Conservation (phyloP, 30 jellyfish, hydroid and myxozoan genomes). For the Aurelia sp. region DNA sequence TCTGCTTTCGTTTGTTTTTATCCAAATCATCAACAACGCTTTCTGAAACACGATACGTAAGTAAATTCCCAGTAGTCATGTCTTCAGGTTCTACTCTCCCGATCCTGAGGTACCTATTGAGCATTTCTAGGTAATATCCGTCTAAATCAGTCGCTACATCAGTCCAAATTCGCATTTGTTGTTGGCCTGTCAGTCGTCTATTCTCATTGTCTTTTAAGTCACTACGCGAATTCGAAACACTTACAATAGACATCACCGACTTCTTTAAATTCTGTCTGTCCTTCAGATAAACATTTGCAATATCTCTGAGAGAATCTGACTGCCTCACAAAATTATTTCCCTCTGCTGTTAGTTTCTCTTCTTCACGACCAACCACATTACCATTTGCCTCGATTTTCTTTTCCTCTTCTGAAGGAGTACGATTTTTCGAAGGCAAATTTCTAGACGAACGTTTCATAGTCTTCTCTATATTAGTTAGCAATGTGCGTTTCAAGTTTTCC, state of each 20-base stretch:
- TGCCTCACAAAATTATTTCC: background rate
- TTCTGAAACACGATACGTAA: slow-evolving; percentile 46
- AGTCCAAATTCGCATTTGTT: slow-evolving; percentile 58
- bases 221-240: background rate
- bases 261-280: slow-evolving; percentile 30
- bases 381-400: no score
- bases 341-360: background rate
- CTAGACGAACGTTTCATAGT: background rate
- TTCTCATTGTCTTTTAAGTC: background rate
- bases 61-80: slow-evolving; percentile 19
- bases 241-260: slow-evolving; percentile 6
- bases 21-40: slow-evolving; percentile 46
- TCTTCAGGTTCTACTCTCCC: slow-evolving; percentile 24
- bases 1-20: slow-evolving; percentile 16
- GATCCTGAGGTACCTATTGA: slow-evolving; percentile 27
- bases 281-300: slow-evolving; percentile 29
- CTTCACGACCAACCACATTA: background rate
- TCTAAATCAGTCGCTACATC: slow-evolving; percentile 71
- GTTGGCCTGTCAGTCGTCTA: slow-evolving; percentile 22
- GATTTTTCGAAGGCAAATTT: background rate
- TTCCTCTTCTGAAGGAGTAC: background rate
- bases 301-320: slow-evolving; percentile 17
- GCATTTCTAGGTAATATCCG: slow-evolving; percentile 51
- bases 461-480: slow-evolving; percentile 15
- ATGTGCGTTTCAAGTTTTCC: slow-evolving; percentile 33